Percentiles rank a stretch among this genome's conserved stretches.
phyloP scores from a whole-genome alignment of 2,797 vertebrate genomes.

The Loriculus beryllinus region DNA sequence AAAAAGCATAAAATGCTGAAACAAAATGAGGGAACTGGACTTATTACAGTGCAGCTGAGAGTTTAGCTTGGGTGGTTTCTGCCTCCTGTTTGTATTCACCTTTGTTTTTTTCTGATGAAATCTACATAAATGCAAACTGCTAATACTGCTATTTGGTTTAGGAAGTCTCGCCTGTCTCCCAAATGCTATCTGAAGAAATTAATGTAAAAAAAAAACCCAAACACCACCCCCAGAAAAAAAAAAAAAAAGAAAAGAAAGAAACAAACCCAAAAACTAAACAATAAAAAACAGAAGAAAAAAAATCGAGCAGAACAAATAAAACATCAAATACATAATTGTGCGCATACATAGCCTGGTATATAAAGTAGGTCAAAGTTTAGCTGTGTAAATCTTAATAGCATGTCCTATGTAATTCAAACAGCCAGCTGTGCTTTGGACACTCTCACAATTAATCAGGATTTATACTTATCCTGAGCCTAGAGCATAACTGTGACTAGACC shows the following conservation, averaged over 20 bases:
- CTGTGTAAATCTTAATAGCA: neutral
- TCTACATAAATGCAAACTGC: neutral
- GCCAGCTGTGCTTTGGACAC: neutral
- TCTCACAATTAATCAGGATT: neutral
- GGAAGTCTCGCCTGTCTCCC: neutral
- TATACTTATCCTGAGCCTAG: neutral
- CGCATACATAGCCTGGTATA: neutral
- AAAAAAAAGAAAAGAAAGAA: neutral
- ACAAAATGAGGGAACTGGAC: neutral
- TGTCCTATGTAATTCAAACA: neutral
- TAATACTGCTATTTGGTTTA: neutral
- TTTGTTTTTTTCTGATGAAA: neutral
- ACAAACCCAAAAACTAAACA: neutral
- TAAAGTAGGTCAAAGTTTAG: slow-evolving; percentile 29
- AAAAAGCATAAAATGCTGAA: neutral
- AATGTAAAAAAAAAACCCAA: neutral
- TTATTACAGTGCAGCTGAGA: neutral
- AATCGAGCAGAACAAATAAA: neutral
- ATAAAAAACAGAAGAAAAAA: neutral
- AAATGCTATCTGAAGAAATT: neutral
- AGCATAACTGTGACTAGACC: neutral
- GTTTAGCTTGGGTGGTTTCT: neutral
- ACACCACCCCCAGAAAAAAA: neutral
- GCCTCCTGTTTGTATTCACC: neutral
- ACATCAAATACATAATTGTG: neutral